Conservation (phyloP, 1,140 invertebrate genomes). For the Cryptotermes secundus region DNA sequence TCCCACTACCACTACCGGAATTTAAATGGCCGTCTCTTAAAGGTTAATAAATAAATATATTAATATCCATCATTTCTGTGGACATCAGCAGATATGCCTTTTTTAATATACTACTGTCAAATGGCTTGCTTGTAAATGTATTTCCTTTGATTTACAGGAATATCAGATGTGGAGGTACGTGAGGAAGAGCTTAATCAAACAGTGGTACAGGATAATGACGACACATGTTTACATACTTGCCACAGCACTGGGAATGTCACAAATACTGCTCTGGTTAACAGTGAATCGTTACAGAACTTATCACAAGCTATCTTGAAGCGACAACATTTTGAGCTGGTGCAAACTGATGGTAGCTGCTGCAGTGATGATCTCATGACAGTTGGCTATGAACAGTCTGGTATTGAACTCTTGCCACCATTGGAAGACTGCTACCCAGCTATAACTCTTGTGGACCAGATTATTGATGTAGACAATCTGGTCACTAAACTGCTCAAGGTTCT, state of each 20-base stretch:
- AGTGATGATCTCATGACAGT: background rate
- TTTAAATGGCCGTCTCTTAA: too few species aligned
- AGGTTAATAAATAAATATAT: too few species aligned
- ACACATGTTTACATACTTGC: background rate
- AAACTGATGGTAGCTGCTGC: conserved; percentile 36
- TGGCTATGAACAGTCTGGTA: background rate
- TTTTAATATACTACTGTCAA: too few species aligned
- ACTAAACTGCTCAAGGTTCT: conserved; percentile 73
- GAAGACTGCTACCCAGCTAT: conserved; percentile 44
- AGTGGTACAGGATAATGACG: background rate
- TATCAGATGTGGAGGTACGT: background rate
- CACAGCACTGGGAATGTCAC: background rate
- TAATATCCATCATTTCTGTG: too few species aligned
- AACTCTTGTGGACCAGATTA: conserved; percentile 68
- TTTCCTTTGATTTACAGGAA: background rate
- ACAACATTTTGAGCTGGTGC: conserved; percentile 58
- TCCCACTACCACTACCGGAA: too few species aligned
- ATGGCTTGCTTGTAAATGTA: too few species aligned
- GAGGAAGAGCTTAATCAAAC: conserved; percentile 6
- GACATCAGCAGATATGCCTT: too few species aligned
- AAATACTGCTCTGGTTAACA: conserved; percentile 31
- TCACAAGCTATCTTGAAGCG: conserved; percentile 49
- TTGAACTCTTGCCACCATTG: background rate
- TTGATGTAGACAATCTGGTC: conserved; percentile 71
- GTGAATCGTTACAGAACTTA: conserved; percentile 65